Conservation (phyloP, 37 sponge, comb jelly and placozoan species). For the Hexactinellida sp. region DNA sequence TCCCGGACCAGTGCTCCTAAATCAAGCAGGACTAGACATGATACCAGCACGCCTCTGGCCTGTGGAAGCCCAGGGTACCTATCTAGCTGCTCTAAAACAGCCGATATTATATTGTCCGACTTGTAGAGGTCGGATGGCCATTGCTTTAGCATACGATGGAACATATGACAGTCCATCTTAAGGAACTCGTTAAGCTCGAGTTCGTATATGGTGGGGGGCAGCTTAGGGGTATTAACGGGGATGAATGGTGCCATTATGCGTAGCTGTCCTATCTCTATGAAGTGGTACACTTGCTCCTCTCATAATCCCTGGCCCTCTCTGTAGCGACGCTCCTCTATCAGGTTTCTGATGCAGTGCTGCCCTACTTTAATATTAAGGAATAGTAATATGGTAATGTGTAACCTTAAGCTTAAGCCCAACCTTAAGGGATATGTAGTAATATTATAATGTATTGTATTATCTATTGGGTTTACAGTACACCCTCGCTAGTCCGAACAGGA, state of each 20-base stretch:
- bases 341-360: constrained; percentile 44
- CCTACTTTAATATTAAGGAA: too few relatives aligned
- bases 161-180: constrained; percentile 27
- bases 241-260: constrained; percentile 56
- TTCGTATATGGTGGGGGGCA: constrained; percentile 55
- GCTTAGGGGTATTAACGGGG: constrained; percentile 32
- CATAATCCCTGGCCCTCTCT: constrained; percentile 27
- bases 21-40: constrained; percentile 19
- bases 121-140: constrained; percentile 69
- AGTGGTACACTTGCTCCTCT: constrained; percentile 40
- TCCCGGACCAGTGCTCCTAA: too few relatives aligned
- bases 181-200: constrained; percentile 50
- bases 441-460: too few relatives aligned
- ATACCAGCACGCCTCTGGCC: background rate
- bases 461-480: too few relatives aligned
- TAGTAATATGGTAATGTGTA: too few relatives aligned
- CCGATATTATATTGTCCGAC: constrained; percentile 40
- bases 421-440: too few relatives aligned
- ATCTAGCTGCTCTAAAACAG: constrained; percentile 38
- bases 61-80: background rate
- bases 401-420: too few relatives aligned
- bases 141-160: constrained; percentile 34
- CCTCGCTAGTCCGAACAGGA: too few relatives aligned
- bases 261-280: constrained; percentile 36
- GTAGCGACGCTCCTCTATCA: constrained; percentile 27